Base-by-base conservation (phyloP, 2,888 invertebrate species). In the Pelosia muscerda region DNA sequence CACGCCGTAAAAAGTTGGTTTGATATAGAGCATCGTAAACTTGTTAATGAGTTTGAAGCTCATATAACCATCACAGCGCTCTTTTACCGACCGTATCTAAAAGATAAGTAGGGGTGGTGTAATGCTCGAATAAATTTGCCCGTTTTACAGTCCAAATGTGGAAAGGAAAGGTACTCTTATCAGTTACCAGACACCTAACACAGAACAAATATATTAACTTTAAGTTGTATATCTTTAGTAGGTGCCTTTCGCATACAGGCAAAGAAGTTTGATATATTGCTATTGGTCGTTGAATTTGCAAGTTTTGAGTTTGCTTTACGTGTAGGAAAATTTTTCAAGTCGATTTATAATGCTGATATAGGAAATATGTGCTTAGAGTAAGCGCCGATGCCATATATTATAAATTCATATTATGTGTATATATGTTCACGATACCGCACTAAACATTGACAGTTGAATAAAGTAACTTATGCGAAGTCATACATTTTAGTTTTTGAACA, bases 1-100 rank as follows among this genome's bases (percentile, higher is more conserved):
- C 42, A 53, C 58, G 31, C 63, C 68, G 42, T 66, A 72, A 72
- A 70, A 71, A 63, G 60, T 57, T 63, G 53, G 10, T 60, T 38
- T 63, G 62, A 54, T 66, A 65, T 60, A 58, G 65, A 9, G 58
- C 26, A 54, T 73, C 71, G 58, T 77, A 68, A 71, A 71, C 66
- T 68, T 63, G 22, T 22, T 66, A 77, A 75, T 73, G 69, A 42
- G 66, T 73, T 66, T 65, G 62, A 59, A 68, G 61, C 61, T 63
- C 59, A 63, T 59, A 60, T 26, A 65, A 65, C 65, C 58, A 53
- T 58, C 58, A 58, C 58, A 49, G 23, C 58, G 58, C 57, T 26
- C 31, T 31, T 58, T 34, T 25, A 31, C 53, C 6, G 31, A 58
- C 22, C 13, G 28, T 49, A 31, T 55, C 49, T 22, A 2, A 19